These are phyloP conservation scores for Drosophila truncata DNA, from an alignment of 1,140 invertebrate genomes.

Conservation along the genomic window DNA sequence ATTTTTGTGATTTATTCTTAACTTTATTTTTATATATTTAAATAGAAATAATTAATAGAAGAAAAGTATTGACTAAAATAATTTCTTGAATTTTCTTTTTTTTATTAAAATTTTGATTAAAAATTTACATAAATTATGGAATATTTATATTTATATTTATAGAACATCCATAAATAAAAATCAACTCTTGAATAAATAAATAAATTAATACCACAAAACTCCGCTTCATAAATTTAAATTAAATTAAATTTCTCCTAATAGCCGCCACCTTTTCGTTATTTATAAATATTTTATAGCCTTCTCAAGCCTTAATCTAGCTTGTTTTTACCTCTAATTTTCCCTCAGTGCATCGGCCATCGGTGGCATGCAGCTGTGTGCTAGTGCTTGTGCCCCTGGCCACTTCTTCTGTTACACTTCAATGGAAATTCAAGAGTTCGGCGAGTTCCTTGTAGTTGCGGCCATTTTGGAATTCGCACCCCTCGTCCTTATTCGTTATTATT, in stretches of 20 bases:
- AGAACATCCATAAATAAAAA: no score
- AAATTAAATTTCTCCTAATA: background rate
- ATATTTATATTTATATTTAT: no score
- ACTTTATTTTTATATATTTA: no score
- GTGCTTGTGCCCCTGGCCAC: constrained; percentile 29
- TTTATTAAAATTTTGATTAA: no score
- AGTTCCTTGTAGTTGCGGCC: constrained; percentile 41
- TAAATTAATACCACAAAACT: no score
- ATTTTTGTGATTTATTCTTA: no score
- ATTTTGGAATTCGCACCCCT: constrained; percentile 62
- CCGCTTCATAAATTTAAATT: background rate
- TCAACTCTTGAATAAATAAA: no score
- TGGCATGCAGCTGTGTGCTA: background rate
- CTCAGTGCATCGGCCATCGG: constrained; percentile 26
- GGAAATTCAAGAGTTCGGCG: constrained; percentile 60
- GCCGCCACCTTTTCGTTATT: background rate
- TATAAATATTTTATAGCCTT: background rate
- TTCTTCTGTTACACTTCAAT: constrained; percentile 76
- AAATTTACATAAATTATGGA: no score
- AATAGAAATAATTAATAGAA: no score
- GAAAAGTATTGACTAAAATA: no score
- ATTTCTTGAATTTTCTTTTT: no score
- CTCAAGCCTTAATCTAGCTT: background rate
- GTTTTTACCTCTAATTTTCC: background rate
- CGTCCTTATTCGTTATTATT: constrained; percentile 26